These are phyloP conservation scores for Lipotes vexillifer DNA, from an alignment of 2,113 vertebrate species.

Conservation along the genomic window DNA sequence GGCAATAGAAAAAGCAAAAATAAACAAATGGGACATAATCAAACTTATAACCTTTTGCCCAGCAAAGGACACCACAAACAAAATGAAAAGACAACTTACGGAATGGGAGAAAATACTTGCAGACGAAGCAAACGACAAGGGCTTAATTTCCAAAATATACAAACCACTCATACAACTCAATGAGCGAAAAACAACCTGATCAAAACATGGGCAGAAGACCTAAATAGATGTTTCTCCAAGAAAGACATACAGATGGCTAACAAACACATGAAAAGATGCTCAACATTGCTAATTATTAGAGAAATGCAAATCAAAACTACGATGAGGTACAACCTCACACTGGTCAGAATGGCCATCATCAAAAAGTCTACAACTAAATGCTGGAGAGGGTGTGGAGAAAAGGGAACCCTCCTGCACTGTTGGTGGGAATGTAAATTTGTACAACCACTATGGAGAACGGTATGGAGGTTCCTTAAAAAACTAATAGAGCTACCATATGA, in stretches of 20 bases:
- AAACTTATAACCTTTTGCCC: neutral
- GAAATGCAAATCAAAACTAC: neutral
- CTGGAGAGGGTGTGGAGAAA: neutral
- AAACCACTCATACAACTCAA: neutral
- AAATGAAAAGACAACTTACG: neutral
- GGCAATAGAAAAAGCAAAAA: neutral
- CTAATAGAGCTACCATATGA: neutral
- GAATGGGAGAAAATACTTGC: neutral
- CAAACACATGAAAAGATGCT: neutral
- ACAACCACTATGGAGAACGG: neutral
- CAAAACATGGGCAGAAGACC: neutral
- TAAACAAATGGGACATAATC: neutral
- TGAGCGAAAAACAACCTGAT: too few relatives aligned
- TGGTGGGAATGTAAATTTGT: neutral
- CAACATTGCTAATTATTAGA: neutral
- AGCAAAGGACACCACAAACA: neutral
- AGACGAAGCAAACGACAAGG: neutral
- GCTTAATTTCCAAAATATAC: neutral
- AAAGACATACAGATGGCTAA: neutral
- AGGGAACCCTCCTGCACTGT: neutral
- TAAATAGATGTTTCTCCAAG: neutral
- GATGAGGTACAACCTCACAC: neutral
- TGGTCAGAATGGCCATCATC: neutral
- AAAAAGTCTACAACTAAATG: neutral
- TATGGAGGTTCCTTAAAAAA: neutral